Evolutionary conservation across 2,888 invertebrate genomes (phyloP), one percentile per base, ranked within the genome.

Genomic region (Xylocampa areola): DNA sequence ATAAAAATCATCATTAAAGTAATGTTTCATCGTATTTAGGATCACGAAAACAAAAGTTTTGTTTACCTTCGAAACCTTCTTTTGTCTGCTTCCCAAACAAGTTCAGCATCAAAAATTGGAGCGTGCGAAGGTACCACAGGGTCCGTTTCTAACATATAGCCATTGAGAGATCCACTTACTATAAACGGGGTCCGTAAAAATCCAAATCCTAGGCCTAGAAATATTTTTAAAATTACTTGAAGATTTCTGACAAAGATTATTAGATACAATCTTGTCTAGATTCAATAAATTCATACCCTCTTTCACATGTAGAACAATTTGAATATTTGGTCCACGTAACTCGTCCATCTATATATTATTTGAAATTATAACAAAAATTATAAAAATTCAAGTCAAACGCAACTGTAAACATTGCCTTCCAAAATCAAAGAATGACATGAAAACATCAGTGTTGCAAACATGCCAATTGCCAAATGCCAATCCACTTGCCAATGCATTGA

Each of bases 51-150:
- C 33, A 52, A 35, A 21, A 44, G 4, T 27, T 14, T 51, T 55
- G 21, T 33, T 59, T 86, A 96, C 96, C 95, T 95, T 75, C 97
- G 94, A 68, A 97, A 93, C 57, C 95, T 94, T 71, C 95, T 94
- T 87, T 96, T 96, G 71, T 96, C 96, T 2, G 96, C 96, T 85
- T 97, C 97, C 97, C 97, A 97, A 44, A 97, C 95, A 50, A 97
- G 94, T 82, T 97, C 96, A 16, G 96, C 96, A 64, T 96, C 95
- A 81, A 97, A 97, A 36, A 94, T 87, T 0, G 96, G 96, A 50
- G 94, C 89, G 39, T 95, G 94, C 23, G 92, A 90, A 0, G 96
- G 93, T 1, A 95, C 91, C 6, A 94, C 94, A 10, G 95, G 93
- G 77, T 96, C 96, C 0, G 97, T 96, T 85, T 97, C 96, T 73